Conservation (phyloP, 2,797 vertebrate genomes). For the Huso huso region DNA sequence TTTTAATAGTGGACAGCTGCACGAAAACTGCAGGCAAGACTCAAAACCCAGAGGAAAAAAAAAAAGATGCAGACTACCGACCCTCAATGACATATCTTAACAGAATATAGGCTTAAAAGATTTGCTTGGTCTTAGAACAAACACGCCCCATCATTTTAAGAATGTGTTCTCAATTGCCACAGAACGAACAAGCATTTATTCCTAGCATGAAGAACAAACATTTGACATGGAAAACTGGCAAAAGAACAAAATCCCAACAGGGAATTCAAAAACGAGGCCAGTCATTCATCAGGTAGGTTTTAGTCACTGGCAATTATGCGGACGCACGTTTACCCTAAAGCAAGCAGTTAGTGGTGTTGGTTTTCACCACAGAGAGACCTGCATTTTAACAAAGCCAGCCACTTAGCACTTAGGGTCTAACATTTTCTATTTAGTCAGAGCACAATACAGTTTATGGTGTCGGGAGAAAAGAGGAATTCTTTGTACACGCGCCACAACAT, state of each 20-base stretch:
- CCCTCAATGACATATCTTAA: too few species aligned
- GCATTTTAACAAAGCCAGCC: constrained; percentile 14
- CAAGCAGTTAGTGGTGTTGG: constrained; percentile 24
- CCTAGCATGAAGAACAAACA: constrained; percentile 30
- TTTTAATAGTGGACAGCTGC: not conserved
- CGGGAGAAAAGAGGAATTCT: not conserved
- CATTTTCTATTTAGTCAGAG: constrained; percentile 1
- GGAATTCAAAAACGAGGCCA: constrained; percentile 34
- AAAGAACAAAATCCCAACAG: constrained; percentile 7
- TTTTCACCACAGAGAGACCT: not conserved
- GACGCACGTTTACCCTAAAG: constrained; percentile 37
- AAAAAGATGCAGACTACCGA: too few species aligned
- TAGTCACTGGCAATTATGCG: constrained; percentile 51
- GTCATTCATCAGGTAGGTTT: constrained; percentile 40
- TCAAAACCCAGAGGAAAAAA: too few species aligned
- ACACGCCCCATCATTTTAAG: constrained; percentile 9
- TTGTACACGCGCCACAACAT: too few species aligned
- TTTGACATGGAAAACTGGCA: constrained; percentile 17
- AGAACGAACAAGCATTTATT: constrained; percentile 19
- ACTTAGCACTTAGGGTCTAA: not conserved
- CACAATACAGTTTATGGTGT: not conserved
- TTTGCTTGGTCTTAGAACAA: not conserved
- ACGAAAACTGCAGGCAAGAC: too few species aligned
- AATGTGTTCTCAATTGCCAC: not conserved
- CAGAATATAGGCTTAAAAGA: not conserved